Evolutionary conservation across 2,797 vertebrate species (phyloP).

Genomic region (Danio jaintianensis): DNA sequence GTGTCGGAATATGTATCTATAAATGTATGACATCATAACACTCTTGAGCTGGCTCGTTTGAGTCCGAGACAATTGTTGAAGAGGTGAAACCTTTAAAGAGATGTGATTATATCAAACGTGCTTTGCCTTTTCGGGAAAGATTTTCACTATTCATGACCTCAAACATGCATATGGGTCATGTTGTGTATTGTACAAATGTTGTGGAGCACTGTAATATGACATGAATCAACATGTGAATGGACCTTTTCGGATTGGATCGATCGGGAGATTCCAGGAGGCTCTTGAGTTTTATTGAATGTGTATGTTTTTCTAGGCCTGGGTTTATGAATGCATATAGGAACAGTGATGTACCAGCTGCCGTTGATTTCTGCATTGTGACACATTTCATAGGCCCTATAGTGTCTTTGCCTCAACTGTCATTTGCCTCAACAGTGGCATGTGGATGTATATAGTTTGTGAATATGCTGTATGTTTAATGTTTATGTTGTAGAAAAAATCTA

Average conservation of each 20-base stretch:
- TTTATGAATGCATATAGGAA: slow-evolving; percentile 74
- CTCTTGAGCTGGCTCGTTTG: slow-evolving; percentile 25
- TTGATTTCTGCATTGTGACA: slow-evolving; percentile 80
- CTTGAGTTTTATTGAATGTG: slow-evolving; percentile 62
- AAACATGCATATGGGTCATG: neutral
- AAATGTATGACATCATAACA: slow-evolving; percentile 52
- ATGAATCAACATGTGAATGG: slow-evolving; percentile 34
- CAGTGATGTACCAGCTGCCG: slow-evolving; percentile 62
- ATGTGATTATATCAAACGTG: slow-evolving; percentile 27
- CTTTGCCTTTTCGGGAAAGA: slow-evolving; percentile 24
- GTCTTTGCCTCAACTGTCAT: slow-evolving; percentile 88
- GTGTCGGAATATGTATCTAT: slow-evolving; percentile 47
- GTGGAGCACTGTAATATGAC: slow-evolving; percentile 33
- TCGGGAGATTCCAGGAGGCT: slow-evolving; percentile 36
- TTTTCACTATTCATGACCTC: slow-evolving; percentile 20
- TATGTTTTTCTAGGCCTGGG: slow-evolving; percentile 66
- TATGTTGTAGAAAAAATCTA: slow-evolving; percentile 93
- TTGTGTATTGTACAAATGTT: slow-evolving; percentile 26
- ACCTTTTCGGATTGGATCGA: slow-evolving; percentile 29
- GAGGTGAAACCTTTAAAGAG: slow-evolving; percentile 1
- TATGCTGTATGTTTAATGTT: slow-evolving; percentile 91
- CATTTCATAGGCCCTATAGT: slow-evolving; percentile 77
- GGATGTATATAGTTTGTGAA: slow-evolving; percentile 86
- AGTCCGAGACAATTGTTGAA: neutral
- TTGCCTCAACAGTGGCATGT: slow-evolving; percentile 86